Evolutionary conservation across 2,797 vertebrate species (phyloP), one percentile per base, ranked within the genome.

Genomic region (Phaenicophaeus curvirostris): DNA sequence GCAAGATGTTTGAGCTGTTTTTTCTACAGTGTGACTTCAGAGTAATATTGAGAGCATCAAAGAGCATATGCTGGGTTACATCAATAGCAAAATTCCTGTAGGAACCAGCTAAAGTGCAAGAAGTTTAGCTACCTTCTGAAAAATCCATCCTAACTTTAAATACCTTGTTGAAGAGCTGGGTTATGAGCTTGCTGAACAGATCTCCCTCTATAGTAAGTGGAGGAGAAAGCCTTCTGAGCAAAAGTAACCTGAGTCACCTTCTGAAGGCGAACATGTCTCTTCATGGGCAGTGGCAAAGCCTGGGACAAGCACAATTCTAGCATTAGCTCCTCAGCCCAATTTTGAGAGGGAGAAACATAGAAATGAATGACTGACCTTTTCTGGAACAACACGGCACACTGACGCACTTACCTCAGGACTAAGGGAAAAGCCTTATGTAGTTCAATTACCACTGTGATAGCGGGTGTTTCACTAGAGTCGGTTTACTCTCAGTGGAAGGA

Each of bases 351-450:
- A 61, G 6, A 7, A 81, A 68, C 50, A 33, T 6, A 30, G 33
- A 23, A 24, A 16, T 2, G 21, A 46, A 27, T 0, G 3, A 44
- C 21, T 30, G 16, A 30, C 9, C 15, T 63, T 37, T 50, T 53
- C 31, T 16, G 30, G 53, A 73, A 7, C 6, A 37, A 3, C 15
- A 18, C 0, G 6, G 23, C 39, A 50, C 0, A 0, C 16, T n/a
- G 5, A 35, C 35, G 58, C 10, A 31, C 55, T 0, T 0, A 17
- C 8, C 55, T 48, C 44, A 17, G 48, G 44, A 42, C 18, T 19
- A 25, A 37, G 15, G 16, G 12, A 76, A 17, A 79, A 86, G 15
- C 15, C 28, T 76, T 55, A 42, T 16, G 42, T 18, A 44, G 42
- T 12, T 57, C 85, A 94, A 87, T 76, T 46, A 79, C 24, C 23